Evolutionary conservation across 2,888 invertebrate genomes (phyloP).

Genomic region (Diaphora mendica): DNA sequence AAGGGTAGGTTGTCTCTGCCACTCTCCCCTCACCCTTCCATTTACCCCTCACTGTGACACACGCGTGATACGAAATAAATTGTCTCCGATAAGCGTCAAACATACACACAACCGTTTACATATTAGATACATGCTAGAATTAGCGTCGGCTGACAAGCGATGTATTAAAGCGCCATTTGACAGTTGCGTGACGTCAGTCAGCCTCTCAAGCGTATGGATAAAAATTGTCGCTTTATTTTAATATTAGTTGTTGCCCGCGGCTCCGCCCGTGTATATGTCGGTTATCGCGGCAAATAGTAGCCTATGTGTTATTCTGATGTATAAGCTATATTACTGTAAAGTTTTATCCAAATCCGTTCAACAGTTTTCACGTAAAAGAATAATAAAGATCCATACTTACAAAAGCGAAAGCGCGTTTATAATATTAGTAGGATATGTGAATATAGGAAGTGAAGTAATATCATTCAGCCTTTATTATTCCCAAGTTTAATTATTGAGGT

Average conservation of each 20-base stretch:
- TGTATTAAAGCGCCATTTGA: slow-evolving; percentile 1
- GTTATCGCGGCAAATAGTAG: too few relatives aligned
- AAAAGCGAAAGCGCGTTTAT: too few relatives aligned
- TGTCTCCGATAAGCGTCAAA: slow-evolving; percentile 14
- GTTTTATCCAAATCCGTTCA: too few relatives aligned
- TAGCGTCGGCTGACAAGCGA: slow-evolving; percentile 15
- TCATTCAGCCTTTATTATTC: too few relatives aligned
- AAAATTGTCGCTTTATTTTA: background rate
- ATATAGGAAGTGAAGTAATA: background rate
- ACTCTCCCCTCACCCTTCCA: background rate
- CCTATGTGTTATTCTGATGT: too few relatives aligned
- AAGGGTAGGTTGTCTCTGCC: slow-evolving; percentile 12
- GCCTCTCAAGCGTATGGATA: background rate
- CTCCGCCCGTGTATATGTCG: too few relatives aligned
- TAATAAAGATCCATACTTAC: too few relatives aligned
- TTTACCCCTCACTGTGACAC: background rate
- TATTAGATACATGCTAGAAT: slow-evolving; percentile 23
- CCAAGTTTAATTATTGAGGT: too few relatives aligned
- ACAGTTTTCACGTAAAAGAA: too few relatives aligned
- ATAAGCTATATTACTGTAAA: too few relatives aligned
- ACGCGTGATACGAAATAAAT: slow-evolving; percentile 22
- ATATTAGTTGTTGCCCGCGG: too few relatives aligned
- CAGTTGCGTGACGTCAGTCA: slow-evolving; percentile 6
- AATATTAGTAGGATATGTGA: too few relatives aligned
- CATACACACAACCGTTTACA: slow-evolving; percentile 20